Evolutionary conservation across 2,888 invertebrate genomes (phyloP).

Genomic region (Drosophila buzzatii): DNA sequence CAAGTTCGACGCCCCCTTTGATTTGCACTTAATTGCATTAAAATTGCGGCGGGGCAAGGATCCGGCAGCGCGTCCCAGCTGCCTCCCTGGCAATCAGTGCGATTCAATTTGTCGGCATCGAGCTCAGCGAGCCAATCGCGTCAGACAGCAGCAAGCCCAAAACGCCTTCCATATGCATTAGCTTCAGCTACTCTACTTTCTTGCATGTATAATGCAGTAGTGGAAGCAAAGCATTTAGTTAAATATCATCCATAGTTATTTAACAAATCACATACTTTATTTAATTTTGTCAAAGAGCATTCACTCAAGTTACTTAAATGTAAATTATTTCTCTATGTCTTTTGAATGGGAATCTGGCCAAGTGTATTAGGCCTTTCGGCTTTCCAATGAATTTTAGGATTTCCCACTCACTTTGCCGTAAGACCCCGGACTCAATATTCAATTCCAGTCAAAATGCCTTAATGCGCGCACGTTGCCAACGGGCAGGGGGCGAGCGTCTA

Average conservation of each 20-base stretch:
- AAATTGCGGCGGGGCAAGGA: conserved; percentile 63
- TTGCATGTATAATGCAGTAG: neutral
- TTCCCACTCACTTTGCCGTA: conserved; percentile 50
- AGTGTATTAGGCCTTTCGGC: conserved; percentile 37
- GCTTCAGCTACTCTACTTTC: conserved; percentile 42
- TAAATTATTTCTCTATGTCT: neutral
- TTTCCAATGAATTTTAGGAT: conserved; percentile 18
- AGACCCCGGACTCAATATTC: conserved; percentile 74
- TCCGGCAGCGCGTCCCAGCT: conserved; percentile 23
- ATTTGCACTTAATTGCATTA: conserved; percentile 80
- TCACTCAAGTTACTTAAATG: neutral
- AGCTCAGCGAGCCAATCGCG: conserved; percentile 38
- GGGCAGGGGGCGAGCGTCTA: conserved; percentile 10
- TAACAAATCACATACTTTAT: neutral
- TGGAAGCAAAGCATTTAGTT: neutral
- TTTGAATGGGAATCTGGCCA: neutral
- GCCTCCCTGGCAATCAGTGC: conserved; percentile 62
- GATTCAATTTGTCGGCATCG: conserved; percentile 72
- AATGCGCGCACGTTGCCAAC: conserved; percentile 74
- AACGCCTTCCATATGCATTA: conserved; percentile 50
- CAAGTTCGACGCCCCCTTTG: conserved; percentile 44
- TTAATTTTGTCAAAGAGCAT: no score
- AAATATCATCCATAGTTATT: neutral
- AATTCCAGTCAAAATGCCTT: conserved; percentile 73
- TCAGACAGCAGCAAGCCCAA: conserved; percentile 37